Evolutionary conservation across 1,140 invertebrate genomes (phyloP), one percentile per base, ranked within the genome.

Genomic region (Bombus waltoni): DNA sequence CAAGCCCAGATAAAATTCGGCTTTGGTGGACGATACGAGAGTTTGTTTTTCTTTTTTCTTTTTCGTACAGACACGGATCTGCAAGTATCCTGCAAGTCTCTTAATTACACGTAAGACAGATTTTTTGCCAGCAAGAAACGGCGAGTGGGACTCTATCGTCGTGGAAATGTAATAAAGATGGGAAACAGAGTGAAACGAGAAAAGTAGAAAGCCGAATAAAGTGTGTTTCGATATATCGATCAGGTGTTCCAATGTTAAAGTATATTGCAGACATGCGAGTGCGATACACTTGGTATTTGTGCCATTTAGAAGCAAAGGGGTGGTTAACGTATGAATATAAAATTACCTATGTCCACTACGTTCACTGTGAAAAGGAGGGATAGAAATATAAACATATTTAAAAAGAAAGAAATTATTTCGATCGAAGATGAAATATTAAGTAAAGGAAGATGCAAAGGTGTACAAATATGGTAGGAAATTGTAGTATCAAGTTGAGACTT

Each of bases 211-310:
- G 13, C 28, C 22, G 47, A 28, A 22, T 10, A 38, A 75, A 75
- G 22, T 25, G 73, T 53, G 42, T 53, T 53, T 10, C 73, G 44
- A 74, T 74, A 53, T 25, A 53, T 74, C n/a, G 73, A 53, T 74
- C 42, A 53, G 44, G 44, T 74, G 44, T n/a, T 47, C 15, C 42
- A n/a, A 5, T 53, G 47, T 53, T 22, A 35, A 53, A 53, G 44
- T 25, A 22, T 35, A 9, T 74, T 6, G 9, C 9, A 74, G 9
- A 22, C 53, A 53, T 6, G 44, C 8, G 32, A 35, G 42, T 44
- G 73, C 72, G 53, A 35, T 53, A 47, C 53, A 53, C 42, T 74
- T 53, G n/a, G n/a, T 32, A 47, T 74, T 35, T 15, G n/a, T 13
- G 18, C 22, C 28, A 11, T 47, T 53, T 47, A 35, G 3, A 25